Base-by-base conservation (phyloP, 1,140 invertebrate species). In the Drosophila pandora region DNA sequence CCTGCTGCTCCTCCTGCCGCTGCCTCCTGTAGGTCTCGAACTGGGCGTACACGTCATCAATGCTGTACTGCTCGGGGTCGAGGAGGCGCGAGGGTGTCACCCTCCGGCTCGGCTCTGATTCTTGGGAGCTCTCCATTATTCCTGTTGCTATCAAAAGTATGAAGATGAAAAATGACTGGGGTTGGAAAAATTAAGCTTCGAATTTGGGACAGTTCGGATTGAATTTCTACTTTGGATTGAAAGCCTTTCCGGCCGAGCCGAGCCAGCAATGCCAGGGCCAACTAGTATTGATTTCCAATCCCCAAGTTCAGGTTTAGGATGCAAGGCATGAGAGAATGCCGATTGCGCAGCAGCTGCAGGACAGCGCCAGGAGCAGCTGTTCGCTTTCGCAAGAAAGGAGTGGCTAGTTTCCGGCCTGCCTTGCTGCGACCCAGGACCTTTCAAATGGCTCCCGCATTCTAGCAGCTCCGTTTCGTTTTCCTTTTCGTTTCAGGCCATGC, bases 401-500 rank as follows among this genome's bases (percentile, higher is more conserved):
- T 32, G 2, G 8, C 8, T 32, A 9, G 32, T 32, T 32, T 32
- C 8, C 32, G 32, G 32, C 32, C 9, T 32, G 8, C 9, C 25
- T 6, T 28, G 25, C 25, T 28, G 5, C 25, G 25, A 0, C 5
- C 25, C 25, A 28, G 25, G 25, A 28, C 25, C 7, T 34, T 34
- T 34, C 9, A 34, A 34, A 2, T 37, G 34, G 10, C 13, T 43
- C 13, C 6, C 12, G 39, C 41, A 43, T 13, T 43, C 41, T 7
- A 43, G 13, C 17, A 43, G 3, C 10, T 7, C 13, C 9, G 39
- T 50, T 34, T 22, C 32, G 49, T 92, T 93, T 49, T 7, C 13
- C 7, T 45, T 50, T 39, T 22, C 32, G 49, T 92, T 93, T 49
- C 93, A 97, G 95, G 94, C 94, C 70, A 96, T 98, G 95, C 93